phyloP scores from a whole-genome alignment of 2,113 vertebrate genomes.

The Ardeotis arabs region DNA sequence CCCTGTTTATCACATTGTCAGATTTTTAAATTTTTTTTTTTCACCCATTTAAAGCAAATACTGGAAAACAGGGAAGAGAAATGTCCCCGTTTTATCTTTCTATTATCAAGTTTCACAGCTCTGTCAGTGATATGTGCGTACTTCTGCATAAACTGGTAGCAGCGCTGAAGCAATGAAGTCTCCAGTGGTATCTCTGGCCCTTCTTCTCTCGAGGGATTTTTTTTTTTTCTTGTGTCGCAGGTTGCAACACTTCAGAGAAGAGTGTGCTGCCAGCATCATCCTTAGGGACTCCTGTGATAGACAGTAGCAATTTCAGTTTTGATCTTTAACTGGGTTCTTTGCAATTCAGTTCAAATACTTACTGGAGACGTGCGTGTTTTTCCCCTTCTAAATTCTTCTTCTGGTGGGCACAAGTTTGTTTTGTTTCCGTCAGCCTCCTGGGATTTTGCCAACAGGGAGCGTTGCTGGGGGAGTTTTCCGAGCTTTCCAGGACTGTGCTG shows the following conservation, averaged over 20 bases:
- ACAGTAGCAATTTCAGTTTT: background rate
- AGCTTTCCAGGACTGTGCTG: constrained; percentile 30
- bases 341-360: background rate
- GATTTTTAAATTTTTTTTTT: background rate
- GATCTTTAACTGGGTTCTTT: background rate
- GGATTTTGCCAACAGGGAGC: background rate
- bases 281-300: background rate
- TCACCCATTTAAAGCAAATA: background rate
- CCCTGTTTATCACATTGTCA: background rate
- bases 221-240: background rate
- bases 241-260: background rate
- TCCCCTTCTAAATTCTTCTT: background rate
- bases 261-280: background rate
- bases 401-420: background rate
- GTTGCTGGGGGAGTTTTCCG: rapidly evolving
- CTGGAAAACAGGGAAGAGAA: background rate
- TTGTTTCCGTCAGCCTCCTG: too few relatives aligned
- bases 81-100: background rate
- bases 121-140: rapidly evolving
- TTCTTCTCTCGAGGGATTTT: background rate
- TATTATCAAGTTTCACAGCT: background rate
- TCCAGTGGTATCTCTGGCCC: background rate
- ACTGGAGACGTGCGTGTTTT: rapidly evolving
- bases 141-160: background rate
- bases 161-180: background rate